These are phyloP conservation scores for Chrysolina oricalcia DNA, from an alignment of 2,888 invertebrate species.

Conservation along the genomic window DNA sequence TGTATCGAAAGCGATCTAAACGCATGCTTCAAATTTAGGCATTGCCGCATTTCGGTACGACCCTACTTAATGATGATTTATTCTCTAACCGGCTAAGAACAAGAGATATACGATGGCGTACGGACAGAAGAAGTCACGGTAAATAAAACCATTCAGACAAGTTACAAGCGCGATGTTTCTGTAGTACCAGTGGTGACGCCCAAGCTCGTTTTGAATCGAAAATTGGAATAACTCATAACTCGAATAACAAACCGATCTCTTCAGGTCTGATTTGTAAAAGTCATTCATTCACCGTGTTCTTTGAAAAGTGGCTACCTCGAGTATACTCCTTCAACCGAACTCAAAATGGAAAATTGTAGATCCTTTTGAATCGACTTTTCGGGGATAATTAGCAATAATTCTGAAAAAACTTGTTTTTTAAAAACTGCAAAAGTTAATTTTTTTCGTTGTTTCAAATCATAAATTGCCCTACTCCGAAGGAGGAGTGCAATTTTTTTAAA, in stretches of 20 bases:
- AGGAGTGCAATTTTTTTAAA: too few species aligned
- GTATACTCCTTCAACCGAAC: too few species aligned
- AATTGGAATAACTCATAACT: background rate
- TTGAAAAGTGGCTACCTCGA: too few species aligned
- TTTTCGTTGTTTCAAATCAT: too few species aligned
- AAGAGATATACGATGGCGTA: slow-evolving; percentile 16
- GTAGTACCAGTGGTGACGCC: slow-evolving; percentile 10
- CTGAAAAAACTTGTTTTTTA: too few species aligned
- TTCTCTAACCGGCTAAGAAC: slow-evolving; percentile 22
- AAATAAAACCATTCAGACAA: slow-evolving; percentile 23
- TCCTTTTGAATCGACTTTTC: too few species aligned
- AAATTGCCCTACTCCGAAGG: too few species aligned
- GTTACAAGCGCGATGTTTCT: slow-evolving; percentile 10
- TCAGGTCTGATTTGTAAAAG: background rate
- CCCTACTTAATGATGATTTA: slow-evolving; percentile 36
- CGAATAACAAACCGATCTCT: background rate
- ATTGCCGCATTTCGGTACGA: slow-evolving; percentile 27
- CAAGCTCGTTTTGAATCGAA: background rate
- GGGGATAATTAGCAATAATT: too few species aligned
- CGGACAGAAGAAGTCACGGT: slow-evolving; percentile 12
- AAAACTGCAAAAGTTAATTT: too few species aligned
- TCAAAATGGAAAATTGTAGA: too few species aligned
- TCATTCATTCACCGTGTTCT: too few species aligned
- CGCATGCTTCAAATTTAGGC: slow-evolving; percentile 33
- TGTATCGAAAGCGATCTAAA: slow-evolving; percentile 38